Percentiles rank a stretch among this genome's conserved stretches.
phyloP scores from a whole-genome alignment of 2,113 vertebrate genomes.

The Ascaphus truei region DNA sequence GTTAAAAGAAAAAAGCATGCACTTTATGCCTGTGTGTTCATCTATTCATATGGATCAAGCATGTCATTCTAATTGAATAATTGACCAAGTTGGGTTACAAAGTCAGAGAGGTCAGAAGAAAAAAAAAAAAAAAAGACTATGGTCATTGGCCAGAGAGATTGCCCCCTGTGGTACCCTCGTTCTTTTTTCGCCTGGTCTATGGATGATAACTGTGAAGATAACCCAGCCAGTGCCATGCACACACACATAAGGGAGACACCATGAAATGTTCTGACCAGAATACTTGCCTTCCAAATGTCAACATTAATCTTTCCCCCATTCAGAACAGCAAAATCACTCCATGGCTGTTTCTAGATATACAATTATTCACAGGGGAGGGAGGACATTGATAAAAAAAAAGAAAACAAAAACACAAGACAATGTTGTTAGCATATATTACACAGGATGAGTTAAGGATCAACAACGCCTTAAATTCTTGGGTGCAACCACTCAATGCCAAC shows the following conservation, averaged over 20 bases:
- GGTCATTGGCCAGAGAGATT: conserved; percentile 46
- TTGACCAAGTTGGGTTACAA: conserved; percentile 39
- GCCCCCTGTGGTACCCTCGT: conserved; percentile 45
- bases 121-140: conserved; percentile 41
- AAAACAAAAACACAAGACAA: conserved; percentile 76
- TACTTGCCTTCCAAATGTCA: conserved; percentile 99
- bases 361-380: conserved; percentile 73
- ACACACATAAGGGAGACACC: conserved; percentile 45
- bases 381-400: conserved; percentile 66
- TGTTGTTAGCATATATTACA: conserved; percentile 79
- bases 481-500: too few species aligned
- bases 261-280: conserved; percentile 66
- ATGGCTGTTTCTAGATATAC: conserved; percentile 90
- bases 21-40: conserved; percentile 64
- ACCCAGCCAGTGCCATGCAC: conserved; percentile 71
- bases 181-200: conserved; percentile 48
- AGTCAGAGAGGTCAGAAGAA: conserved; percentile 49
- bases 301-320: conserved; percentile 99
- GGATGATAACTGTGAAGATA: conserved; percentile 50
- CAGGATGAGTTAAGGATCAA: conserved; percentile 66
- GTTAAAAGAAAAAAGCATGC: conserved; percentile 58
- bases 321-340: conserved; percentile 96
- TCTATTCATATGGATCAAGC: conserved; percentile 59
- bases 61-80: conserved; percentile 35
- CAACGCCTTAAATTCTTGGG: too few species aligned